These are phyloP conservation scores for Hemitrygon akajei DNA, from an alignment of 2,797 vertebrate genomes.

Conservation along the genomic window DNA sequence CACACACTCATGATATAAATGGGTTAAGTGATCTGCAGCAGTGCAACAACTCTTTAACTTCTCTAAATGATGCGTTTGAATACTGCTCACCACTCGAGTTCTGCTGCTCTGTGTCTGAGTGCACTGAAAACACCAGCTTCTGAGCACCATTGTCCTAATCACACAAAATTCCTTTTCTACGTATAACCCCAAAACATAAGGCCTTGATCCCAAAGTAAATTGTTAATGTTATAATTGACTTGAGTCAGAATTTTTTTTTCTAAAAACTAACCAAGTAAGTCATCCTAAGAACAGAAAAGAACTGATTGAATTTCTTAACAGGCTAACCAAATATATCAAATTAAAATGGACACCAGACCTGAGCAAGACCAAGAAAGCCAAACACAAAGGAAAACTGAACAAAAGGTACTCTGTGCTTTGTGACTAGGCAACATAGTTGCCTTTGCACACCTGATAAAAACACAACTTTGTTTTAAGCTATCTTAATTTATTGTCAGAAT, in stretches of 20 bases:
- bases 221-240: not conserved
- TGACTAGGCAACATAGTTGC: no score
- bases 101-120: not conserved
- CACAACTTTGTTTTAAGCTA: constrained; percentile 27
- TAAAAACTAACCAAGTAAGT: not conserved
- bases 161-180: not conserved
- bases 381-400: not conserved
- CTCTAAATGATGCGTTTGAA: not conserved
- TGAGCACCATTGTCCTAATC: not conserved
- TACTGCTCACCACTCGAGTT: not conserved
- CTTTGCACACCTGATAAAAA: not conserved
- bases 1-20: not conserved
- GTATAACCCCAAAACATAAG: not conserved
- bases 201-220: not conserved
- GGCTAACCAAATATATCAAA: not conserved
- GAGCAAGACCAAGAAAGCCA: not conserved
- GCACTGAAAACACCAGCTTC: not conserved
- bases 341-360: not conserved
- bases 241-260: not conserved
- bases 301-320: not conserved
- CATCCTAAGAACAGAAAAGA: not conserved
- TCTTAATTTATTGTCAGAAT: not conserved
- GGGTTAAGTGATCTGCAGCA: not conserved
- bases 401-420: not conserved
- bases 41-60: not conserved